Conservation (phyloP, 2,113 vertebrate species). For the Oncorhynchus keta region DNA sequence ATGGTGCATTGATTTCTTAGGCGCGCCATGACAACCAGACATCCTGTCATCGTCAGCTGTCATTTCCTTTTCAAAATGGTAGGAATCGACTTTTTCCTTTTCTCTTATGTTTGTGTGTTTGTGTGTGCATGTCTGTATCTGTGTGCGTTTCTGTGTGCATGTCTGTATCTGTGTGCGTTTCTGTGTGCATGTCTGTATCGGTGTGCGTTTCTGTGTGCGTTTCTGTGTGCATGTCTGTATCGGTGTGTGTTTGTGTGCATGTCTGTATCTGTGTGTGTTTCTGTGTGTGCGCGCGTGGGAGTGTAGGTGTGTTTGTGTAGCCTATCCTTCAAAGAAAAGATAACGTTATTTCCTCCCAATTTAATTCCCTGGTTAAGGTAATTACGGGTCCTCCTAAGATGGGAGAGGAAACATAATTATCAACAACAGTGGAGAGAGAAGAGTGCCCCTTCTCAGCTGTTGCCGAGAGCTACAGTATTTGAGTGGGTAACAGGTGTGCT, state of each 20-base stretch:
- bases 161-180: background rate
- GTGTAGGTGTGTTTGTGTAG: background rate
- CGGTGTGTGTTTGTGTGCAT: too few species aligned
- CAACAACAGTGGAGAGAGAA: too few species aligned
- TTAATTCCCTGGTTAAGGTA: background rate
- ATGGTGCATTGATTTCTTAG: background rate
- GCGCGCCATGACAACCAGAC: background rate
- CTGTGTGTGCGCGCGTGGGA: background rate
- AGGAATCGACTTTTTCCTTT: background rate
- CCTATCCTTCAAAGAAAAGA: background rate
- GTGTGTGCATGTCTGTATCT: too few species aligned
- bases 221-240: too few species aligned
- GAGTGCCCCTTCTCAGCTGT: too few species aligned
- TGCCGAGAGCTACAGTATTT: too few species aligned
- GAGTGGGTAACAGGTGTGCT: too few species aligned
- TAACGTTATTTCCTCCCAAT: background rate
- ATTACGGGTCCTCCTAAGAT: background rate
- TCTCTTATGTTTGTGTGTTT: background rate
- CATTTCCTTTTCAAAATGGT: background rate
- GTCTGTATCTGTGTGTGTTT: background rate
- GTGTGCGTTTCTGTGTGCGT: background rate
- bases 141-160: background rate
- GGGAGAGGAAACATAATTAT: background rate
- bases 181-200: too few species aligned
- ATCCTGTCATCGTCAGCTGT: background rate